Conservation (phyloP, 2,113 vertebrate species). For the Spea bombifrons region DNA sequence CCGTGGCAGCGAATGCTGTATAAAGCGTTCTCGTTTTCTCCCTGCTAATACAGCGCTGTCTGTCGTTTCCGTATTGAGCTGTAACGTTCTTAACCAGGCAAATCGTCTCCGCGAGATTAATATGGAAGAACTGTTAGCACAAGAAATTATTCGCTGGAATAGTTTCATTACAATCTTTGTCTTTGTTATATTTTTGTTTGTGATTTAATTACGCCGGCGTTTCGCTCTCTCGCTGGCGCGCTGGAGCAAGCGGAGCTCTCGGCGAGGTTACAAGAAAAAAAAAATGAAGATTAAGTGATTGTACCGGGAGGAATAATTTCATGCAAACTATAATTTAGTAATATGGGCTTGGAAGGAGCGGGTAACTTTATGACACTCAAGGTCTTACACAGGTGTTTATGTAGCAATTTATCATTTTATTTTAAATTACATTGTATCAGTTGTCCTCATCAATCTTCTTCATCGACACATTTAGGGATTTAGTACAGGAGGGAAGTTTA, state of each 20-base stretch:
- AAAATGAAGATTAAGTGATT: constrained; percentile 14
- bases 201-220: constrained; percentile 32
- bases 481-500: no score
- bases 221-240: constrained; percentile 2
- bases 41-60: neutral
- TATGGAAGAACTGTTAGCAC: constrained; percentile 3
- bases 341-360: neutral
- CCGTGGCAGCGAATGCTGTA: neutral
- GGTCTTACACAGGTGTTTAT: no score
- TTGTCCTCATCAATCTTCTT: no score
- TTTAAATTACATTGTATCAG: no score
- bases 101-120: constrained; percentile 11
- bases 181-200: constrained; percentile 32
- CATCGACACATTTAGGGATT: no score
- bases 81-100: neutral
- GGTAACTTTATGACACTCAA: no score
- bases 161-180: constrained; percentile 21
- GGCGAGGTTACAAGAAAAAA: neutral
- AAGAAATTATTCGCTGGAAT: constrained; percentile 27
- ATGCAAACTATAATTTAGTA: constrained; percentile 7
- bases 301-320: neutral
- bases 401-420: no score
- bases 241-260: neutral
- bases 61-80: neutral
- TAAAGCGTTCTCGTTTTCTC: neutral